A percentile compares a stretch with the other conserved stretches of the same genome.
Conservation (phyloP, 2,113 vertebrate species). For the Podarcis cretensis region DNA sequence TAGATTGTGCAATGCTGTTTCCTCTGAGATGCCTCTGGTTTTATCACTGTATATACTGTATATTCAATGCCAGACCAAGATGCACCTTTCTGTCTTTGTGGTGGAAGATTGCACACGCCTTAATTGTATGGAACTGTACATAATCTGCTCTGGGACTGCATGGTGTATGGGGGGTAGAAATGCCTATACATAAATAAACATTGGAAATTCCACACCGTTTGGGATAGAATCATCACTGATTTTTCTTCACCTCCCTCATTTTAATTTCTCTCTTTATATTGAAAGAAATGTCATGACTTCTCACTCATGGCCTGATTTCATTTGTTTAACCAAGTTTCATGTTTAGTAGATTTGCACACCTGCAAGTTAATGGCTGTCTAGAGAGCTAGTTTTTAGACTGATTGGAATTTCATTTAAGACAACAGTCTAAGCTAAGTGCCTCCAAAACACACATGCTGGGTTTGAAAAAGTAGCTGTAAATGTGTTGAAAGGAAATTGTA, state of each 20-base stretch:
- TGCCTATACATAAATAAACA: background rate
- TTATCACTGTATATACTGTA: too few relatives aligned
- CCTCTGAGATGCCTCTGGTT: too few relatives aligned
- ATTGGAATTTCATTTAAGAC: constrained; percentile 64
- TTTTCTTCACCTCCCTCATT: background rate
- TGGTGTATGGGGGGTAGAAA: too few relatives aligned
- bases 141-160: too few relatives aligned
- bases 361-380: constrained; percentile 51
- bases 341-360: constrained; percentile 53
- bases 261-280: background rate
- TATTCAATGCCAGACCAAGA: too few relatives aligned
- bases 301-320: constrained; percentile 26
- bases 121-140: too few relatives aligned
- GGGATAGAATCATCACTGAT: background rate
- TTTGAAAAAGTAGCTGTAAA: constrained; percentile 63
- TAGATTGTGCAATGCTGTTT: too few relatives aligned
- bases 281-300: constrained; percentile 31
- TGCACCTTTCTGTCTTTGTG: too few relatives aligned
- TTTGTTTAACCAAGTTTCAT: background rate
- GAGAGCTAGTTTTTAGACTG: constrained; percentile 49
- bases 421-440: constrained; percentile 38
- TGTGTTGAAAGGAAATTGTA: constrained; percentile 64
- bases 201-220: constrained; percentile 18
- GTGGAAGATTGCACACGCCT: too few relatives aligned
- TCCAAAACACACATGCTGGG: constrained; percentile 53